phyloP scores from a whole-genome alignment of 1,140 invertebrate species.

The Calephelis nemesis region DNA sequence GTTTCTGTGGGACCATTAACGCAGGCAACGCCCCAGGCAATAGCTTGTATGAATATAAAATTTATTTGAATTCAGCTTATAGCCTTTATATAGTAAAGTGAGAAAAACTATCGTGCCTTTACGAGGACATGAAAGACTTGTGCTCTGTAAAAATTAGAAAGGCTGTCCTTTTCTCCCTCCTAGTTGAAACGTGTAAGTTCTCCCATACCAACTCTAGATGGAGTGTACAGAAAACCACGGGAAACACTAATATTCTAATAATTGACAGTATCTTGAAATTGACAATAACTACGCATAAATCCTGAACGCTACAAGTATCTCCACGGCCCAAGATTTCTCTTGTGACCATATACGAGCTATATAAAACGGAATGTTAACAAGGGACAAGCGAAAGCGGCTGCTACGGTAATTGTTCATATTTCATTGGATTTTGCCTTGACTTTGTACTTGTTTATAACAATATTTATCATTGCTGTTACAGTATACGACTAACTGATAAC shows the following conservation, averaged over 20 bases:
- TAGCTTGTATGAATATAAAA: too few relatives aligned
- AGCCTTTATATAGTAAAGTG: too few relatives aligned
- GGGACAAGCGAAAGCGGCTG: slow-evolving; percentile 6
- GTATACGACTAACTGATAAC: slow-evolving; percentile 10
- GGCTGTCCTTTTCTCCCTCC: too few relatives aligned
- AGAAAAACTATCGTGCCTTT: too few relatives aligned
- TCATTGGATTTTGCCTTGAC: slow-evolving; percentile 16
- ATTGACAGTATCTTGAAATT: slow-evolving; percentile 14
- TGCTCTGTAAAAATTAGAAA: too few relatives aligned
- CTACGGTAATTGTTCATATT: slow-evolving; percentile 16
- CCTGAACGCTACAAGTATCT: slow-evolving; percentile 2
- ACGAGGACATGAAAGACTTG: too few relatives aligned
- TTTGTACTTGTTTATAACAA: slow-evolving; percentile 18
- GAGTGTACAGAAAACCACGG: not conserved
- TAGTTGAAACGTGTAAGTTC: too few relatives aligned
- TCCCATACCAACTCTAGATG: not conserved
- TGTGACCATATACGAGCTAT: slow-evolving; percentile 14
- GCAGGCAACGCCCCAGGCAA: too few relatives aligned
- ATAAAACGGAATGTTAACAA: slow-evolving; percentile 18
- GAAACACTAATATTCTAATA: slow-evolving; percentile 6
- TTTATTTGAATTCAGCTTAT: too few relatives aligned
- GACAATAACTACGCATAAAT: slow-evolving; percentile 15
- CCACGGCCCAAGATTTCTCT: slow-evolving; percentile 12
- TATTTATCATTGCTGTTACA: slow-evolving; percentile 15
- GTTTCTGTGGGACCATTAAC: too few relatives aligned